phyloP scores from a whole-genome alignment of 2,888 invertebrate species.

The Ormyrus rosae region DNA sequence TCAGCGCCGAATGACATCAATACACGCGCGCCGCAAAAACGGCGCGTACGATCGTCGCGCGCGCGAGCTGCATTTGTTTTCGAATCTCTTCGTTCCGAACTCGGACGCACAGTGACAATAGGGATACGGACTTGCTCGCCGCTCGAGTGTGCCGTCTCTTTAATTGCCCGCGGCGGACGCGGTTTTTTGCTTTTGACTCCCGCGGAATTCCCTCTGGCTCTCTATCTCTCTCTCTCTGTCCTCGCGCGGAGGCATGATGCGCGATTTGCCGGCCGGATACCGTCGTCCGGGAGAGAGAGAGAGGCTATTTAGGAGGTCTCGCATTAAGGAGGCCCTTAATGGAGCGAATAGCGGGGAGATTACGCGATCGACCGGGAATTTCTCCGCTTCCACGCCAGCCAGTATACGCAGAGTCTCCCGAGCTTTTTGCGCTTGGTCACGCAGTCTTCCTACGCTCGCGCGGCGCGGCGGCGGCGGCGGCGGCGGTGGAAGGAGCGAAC shows the following conservation, averaged over 20 bases:
- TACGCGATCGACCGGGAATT: constrained; percentile 33
- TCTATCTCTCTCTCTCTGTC: no score
- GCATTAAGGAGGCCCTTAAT: neutral
- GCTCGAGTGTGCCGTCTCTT: neutral
- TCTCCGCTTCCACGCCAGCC: neutral
- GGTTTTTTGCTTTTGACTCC: neutral
- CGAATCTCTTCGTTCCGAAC: no score
- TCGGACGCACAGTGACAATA: no score
- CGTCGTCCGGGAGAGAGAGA: neutral
- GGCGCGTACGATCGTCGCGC: no score
- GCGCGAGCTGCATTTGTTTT: no score
- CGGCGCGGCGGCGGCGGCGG: neutral
- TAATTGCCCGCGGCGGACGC: constrained; percentile 4
- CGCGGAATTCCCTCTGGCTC: neutral
- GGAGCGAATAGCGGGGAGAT: neutral
- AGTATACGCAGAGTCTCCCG: no score
- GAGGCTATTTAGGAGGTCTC: constrained; percentile 20
- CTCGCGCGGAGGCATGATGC: no score
- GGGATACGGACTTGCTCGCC: no score
- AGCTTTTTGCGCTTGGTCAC: neutral
- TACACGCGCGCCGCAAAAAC: no score
- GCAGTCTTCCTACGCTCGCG: neutral
- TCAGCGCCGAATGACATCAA: no score
- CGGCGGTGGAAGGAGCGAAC: neutral
- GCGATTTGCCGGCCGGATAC: no score